Base-by-base conservation (phyloP, 2,113 vertebrate genomes). In the Polypterus bichir region DNA sequence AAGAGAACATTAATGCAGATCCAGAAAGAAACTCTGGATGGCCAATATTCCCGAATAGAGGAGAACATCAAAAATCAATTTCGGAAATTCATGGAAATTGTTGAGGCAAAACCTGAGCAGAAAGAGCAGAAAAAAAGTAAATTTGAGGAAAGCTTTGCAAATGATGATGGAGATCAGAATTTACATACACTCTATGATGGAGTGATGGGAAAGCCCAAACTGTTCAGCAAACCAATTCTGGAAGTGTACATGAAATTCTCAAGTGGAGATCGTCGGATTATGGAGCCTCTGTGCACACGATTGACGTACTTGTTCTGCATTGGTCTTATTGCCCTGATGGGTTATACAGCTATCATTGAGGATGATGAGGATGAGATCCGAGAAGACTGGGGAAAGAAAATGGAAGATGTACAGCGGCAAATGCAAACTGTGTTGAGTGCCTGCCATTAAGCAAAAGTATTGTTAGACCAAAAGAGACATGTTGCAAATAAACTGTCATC, bases 261-360 rank as follows among this genome's bases (percentile, higher is more conserved):
- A 0, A 65, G 77, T 3, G 74, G 77, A 1, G 74, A 87, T 64
- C 76, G 69, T 0, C 55, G 2, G 46, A 73, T 72, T 48, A 84
- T 88, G 86, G 83, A 86, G 69, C 73, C 61, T 1, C 80, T 88
- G 49, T 86, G 85, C 76, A 85, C 78, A 0, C 83, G 77, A 47
- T 81, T 88, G 70, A 86, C 79, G 54, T 80, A 84, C 66, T 77
- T 88, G 54, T 88, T 88, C 79, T 84, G 83, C 80, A 85, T 88
- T 51, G 86, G 85, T 63, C 81, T 86, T 68, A 85, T 87, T 51
- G 81, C 85, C 9, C 73, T 87, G 11, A 85, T 87, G 83, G 85
- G 82, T 68, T 81, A 83, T 47, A 62, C 79, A 1, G 79, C 80
- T 65, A 27, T 86, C 74, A 76, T 85, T 1, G 82, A 73, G 0